Conservation (phyloP, 2,113 vertebrate species). For the Beaufortia kweichowensis region DNA sequence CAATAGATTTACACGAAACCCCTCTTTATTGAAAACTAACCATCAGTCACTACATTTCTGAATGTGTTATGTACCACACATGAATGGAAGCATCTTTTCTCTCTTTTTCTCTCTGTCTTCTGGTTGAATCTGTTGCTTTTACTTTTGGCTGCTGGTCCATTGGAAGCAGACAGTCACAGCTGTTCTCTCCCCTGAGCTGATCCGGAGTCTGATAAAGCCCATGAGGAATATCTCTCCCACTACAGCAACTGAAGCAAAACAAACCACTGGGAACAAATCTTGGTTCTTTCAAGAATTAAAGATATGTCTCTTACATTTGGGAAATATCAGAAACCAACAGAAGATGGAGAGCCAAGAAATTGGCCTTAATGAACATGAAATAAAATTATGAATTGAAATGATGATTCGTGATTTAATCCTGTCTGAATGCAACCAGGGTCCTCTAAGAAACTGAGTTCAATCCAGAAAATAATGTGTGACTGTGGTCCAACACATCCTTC, state of each 20-base stretch:
- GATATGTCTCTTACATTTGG: too few relatives aligned
- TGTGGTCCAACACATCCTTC: too few relatives aligned
- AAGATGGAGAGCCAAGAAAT: not conserved
- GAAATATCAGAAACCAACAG: too few relatives aligned
- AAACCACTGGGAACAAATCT: constrained; percentile 9
- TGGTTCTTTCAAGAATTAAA: too few relatives aligned
- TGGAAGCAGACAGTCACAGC: constrained; percentile 28
- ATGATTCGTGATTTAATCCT: too few relatives aligned
- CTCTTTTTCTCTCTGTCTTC: not conserved
- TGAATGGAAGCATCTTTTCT: not conserved
- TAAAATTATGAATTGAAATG: too few relatives aligned
- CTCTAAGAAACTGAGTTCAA: too few relatives aligned
- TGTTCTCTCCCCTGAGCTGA: constrained; percentile 5
- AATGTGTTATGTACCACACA: not conserved
- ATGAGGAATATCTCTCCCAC: not conserved
- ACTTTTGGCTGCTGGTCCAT: constrained; percentile 30
- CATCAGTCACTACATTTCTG: not conserved
- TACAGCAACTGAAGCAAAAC: not conserved
- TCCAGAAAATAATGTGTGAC: too few relatives aligned
- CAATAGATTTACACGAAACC: not conserved
- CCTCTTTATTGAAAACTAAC: not conserved
- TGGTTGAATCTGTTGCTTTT: not conserved
- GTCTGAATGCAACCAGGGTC: too few relatives aligned
- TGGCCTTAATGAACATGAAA: not conserved
- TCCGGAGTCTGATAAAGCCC: constrained; percentile 17